Conservation (phyloP, 2,113 vertebrate genomes). For the Synchiropus splendidus region DNA sequence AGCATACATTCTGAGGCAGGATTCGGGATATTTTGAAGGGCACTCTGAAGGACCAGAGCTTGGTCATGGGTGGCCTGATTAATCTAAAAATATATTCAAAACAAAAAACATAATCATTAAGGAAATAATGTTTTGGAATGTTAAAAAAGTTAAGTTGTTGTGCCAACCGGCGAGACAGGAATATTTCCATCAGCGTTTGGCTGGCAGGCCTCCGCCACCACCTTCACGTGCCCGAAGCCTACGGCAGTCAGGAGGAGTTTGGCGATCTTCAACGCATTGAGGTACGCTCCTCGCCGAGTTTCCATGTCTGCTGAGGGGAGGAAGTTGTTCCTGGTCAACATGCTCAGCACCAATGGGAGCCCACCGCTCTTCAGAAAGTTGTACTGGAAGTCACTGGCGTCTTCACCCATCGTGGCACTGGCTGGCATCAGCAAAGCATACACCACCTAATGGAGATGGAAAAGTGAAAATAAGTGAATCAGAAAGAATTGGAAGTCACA, state of each 20-base stretch:
- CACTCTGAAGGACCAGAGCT: constrained; percentile 94
- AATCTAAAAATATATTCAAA: constrained; percentile 64
- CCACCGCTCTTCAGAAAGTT: constrained; percentile 97
- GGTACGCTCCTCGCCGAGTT: constrained; percentile 92
- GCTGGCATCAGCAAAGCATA: constrained; percentile 99
- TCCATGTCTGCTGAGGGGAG: constrained; percentile 98
- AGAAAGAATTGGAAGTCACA: too few species aligned
- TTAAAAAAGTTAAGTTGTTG: constrained; percentile 6
- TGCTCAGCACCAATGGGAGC: constrained; percentile 90
- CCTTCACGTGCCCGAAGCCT: constrained; percentile 92
- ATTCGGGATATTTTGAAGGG: constrained; percentile 98
- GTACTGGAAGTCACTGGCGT: constrained; percentile 95
- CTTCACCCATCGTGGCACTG: constrained; percentile 91
- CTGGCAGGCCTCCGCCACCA: constrained; percentile 95
- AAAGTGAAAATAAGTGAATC: too few species aligned
- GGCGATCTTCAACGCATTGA: constrained; percentile 96
- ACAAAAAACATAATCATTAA: constrained; percentile 11
- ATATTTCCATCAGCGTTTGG: constrained; percentile 85
- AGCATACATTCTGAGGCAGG: constrained; percentile 98
- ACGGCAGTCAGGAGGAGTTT: constrained; percentile 95
- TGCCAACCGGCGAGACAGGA: constrained; percentile 75
- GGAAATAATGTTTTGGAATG: neutral
- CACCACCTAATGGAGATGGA: constrained; percentile 74
- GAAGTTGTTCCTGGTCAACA: constrained; percentile 99
- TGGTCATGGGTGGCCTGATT: constrained; percentile 96